Conservation (phyloP, 1,140 invertebrate species). For the Drosophila rufa region DNA sequence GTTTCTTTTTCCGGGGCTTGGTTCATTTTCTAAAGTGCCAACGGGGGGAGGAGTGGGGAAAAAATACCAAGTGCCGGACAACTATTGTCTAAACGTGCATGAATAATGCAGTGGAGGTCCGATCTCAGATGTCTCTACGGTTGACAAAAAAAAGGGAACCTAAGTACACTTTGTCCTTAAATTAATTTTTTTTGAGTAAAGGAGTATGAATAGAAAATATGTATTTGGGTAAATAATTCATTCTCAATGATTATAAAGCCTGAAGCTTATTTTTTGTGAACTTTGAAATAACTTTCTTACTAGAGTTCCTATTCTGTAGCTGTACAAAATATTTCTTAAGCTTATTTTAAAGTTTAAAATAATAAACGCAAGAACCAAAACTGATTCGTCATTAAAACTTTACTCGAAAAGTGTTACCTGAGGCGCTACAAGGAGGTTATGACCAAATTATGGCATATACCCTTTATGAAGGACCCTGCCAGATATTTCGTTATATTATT, state of each 20-base stretch:
- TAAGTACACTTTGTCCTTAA: too few relatives aligned
- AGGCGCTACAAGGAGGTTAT: constrained; percentile 11
- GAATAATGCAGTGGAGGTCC: constrained; percentile 24
- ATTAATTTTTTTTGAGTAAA: too few relatives aligned
- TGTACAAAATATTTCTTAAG: too few relatives aligned
- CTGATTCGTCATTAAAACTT: constrained; percentile 3
- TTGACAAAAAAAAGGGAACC: background rate
- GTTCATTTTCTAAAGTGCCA: constrained; percentile 68
- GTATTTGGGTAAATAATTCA: too few relatives aligned
- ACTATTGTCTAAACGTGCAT: constrained; percentile 61
- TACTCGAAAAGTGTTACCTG: background rate
- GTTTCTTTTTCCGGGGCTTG: constrained; percentile 23
- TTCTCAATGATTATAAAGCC: too few relatives aligned
- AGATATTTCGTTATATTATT: constrained; percentile 16
- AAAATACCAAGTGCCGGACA: constrained; percentile 35
- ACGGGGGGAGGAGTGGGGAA: background rate
- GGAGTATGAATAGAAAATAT: too few relatives aligned
- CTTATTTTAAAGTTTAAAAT: background rate
- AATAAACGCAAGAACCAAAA: background rate
- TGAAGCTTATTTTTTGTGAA: too few relatives aligned
- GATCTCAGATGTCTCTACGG: background rate
- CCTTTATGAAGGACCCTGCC: constrained; percentile 2
- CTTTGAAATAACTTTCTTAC: too few relatives aligned
- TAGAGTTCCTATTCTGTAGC: too few relatives aligned
- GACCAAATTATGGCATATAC: constrained; percentile 11